Base-by-base conservation (phyloP, 2,113 vertebrate species). In the Oophaga pumilio region DNA sequence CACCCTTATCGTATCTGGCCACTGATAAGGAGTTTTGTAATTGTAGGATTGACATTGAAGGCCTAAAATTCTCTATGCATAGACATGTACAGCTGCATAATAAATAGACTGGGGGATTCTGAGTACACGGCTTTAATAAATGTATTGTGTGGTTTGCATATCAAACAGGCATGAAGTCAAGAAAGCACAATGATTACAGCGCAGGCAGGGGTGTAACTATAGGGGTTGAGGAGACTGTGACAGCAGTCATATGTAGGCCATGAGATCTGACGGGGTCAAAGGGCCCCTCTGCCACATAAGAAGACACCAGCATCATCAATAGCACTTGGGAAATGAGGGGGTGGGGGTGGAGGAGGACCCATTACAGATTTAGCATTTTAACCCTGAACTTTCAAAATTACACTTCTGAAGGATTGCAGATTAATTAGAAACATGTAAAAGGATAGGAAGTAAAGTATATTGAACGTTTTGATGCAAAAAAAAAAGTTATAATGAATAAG, bases 11-110 rank as follows among this genome's bases (percentile, higher is more conserved):
- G 76, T 87, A 87, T 87, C 77, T 87, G 85, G 85, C 69, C 28
- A 73, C 77, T 82, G 85, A 87, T 87, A 87, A 87, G 76, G 64
- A 66, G 50, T 71, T 81, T 71, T 80, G 73, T 87, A 73, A 82
- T 62, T 81, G 77, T 60, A 52, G 85, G 20, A 69, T 60, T 81
- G 85, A 87, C 66, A n/a, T 33, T 33, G 52, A n/a, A 60, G 18
- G 77, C 77, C 66, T 74, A 59, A 57, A 62, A 49, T 81, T 50
- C 26, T 13, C 50, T 53, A 53, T 64, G 28, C 64, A 24, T 43
- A 82, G 43, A 62, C 62, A 49, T 49, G 77, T 26, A 50, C 84
- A 76, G 80, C 15, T 24, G 73, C 22, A 59, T 76, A n/a, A 73
- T 22, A 62, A 24, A 43, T 18, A 22, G 56, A 76, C 20, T 8